Evolutionary conservation across 2,797 vertebrate genomes (phyloP), one percentile per base, ranked within the genome.

Genomic region (Petrocephalus schoutedeni): DNA sequence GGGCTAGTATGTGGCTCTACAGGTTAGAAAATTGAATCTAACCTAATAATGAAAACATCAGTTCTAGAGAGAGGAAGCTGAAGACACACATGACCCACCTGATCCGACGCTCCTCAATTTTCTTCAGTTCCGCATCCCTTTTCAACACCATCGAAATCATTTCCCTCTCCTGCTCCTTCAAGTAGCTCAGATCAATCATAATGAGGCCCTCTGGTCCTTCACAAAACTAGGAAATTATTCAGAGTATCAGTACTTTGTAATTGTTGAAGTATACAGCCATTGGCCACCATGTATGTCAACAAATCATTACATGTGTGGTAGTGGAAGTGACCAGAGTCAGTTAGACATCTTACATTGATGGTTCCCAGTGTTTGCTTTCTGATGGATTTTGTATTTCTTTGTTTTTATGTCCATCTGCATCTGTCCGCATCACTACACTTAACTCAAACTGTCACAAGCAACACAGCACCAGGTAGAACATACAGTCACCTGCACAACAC

Each of bases 171-270:
- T 98, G 97, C 91, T 99, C 98, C 0, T 97, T 98, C 92, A 99
- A 94, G 92, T 99, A 97, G 92, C 98, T 98, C 90, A 99, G 93
- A 94, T 99, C 98, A 51, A 99, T 98, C 98, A 99, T 99, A 92
- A 93, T 91, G 91, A 7, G 86, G 19, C 86, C 21, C 74, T 49
- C 21, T 54, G 54, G 32, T 23, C 0, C 57, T 90, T 12, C 57
- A 86, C 61, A 23, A n/a, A 4, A 54, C 53, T 74, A 88, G 84
- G 16, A 49, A 49, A 19, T n/a, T 64, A 32, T 19, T 10, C 36
- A 4, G 3, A 7, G 21, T 16, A 56, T 32, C 3, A 36, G 36
- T 80, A n/a, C 19, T 19, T 21, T 45, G 74, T 49, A 16, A 1
- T 80, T 19, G 2, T n/a, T 10, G 74, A 45, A 6, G 6, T 49